phyloP scores from a whole-genome alignment of 2,797 vertebrate genomes.

The Prunella strophiata region DNA sequence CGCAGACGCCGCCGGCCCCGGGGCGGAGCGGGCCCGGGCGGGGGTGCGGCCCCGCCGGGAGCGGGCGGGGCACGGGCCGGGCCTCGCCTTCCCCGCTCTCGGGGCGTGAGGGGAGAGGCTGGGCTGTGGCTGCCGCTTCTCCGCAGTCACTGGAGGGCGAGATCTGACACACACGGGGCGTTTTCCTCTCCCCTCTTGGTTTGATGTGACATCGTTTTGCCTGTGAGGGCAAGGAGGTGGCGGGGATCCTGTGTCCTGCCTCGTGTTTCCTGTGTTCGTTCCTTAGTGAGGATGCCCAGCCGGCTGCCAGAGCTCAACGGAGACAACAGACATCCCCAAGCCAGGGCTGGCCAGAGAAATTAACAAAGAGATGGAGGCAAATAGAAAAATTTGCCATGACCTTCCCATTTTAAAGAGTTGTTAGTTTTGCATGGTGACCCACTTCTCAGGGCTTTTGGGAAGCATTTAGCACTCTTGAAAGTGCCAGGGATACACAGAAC shows the following conservation, averaged over 20 bases:
- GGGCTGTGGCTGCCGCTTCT: accelerated
- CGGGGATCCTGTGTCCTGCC: accelerated
- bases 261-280: background rate
- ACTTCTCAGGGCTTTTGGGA: background rate
- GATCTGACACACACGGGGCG: accelerated
- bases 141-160: accelerated
- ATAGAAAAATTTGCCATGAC: background rate
- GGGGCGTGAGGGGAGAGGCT: accelerated
- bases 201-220: accelerated
- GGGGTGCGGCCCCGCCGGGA: background rate
- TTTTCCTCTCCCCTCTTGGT: accelerated
- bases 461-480: accelerated
- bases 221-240: no score
- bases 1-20: background rate
- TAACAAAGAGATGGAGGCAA: background rate
- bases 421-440: background rate
- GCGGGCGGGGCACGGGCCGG: accelerated
- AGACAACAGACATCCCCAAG: accelerated
- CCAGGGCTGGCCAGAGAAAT: background rate
- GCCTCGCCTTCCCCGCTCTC: accelerated
- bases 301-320: background rate
- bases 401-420: background rate
- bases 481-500: background rate
- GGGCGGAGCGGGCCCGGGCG: background rate
- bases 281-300: no score